Percentiles rank a stretch among this genome's conserved stretches.
Conservation (phyloP, 1,140 invertebrate species). For the Potamilus streckersoni region DNA sequence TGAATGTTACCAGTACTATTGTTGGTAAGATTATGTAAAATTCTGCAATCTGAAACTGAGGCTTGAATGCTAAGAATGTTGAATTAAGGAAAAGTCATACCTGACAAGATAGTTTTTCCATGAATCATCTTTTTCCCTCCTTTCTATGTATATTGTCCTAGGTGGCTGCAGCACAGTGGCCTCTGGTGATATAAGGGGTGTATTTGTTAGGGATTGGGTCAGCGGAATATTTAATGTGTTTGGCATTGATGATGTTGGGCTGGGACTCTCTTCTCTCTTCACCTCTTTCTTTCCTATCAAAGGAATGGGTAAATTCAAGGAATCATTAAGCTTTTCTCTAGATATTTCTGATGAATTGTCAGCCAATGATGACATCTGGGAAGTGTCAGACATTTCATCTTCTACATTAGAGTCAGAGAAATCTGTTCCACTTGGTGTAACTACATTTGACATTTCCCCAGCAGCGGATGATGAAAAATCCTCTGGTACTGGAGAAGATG, state of each 20-base stretch:
- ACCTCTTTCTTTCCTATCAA: too few species aligned
- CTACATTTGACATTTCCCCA: constrained; percentile 8
- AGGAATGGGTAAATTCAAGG: constrained; percentile 51
- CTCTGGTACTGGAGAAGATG: too few species aligned
- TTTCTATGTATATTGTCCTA: constrained; percentile 38
- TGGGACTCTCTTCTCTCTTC: neutral
- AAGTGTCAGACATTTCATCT: constrained; percentile 16
- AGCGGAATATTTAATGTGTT: neutral
- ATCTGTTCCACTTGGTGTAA: constrained; percentile 8
- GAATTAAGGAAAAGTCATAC: constrained; percentile 37
- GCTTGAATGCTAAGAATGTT: too few species aligned
- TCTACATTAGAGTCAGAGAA: constrained; percentile 23
- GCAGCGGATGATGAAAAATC: neutral
- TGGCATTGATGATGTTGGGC: constrained; percentile 12
- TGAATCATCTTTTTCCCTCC: constrained; percentile 68
- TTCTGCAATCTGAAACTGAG: too few species aligned
- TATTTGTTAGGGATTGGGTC: neutral
- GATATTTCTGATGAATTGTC: neutral
- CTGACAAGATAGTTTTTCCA: constrained; percentile 75
- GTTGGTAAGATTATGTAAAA: too few species aligned
- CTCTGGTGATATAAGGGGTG: neutral
- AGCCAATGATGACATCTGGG: constrained; percentile 2
- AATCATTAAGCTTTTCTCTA: constrained; percentile 43
- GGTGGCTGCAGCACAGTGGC: constrained; percentile 12
- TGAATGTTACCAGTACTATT: too few species aligned